A percentile compares a stretch with the other conserved stretches of the same genome.
phyloP scores from a whole-genome alignment of 2,113 vertebrate genomes.

The Hydrolagus affinis region DNA sequence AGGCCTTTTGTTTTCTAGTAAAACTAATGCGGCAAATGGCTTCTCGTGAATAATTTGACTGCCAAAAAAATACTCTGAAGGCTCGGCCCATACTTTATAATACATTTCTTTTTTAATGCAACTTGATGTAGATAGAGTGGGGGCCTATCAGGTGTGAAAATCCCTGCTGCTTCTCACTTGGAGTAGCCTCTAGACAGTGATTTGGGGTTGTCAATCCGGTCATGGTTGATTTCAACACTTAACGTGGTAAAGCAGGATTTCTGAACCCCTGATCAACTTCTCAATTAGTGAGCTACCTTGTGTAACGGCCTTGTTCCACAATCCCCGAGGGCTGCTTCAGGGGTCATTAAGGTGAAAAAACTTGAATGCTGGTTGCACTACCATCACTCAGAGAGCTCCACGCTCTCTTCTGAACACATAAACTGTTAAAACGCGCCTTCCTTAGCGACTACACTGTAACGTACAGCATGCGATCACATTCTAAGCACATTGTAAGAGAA shows the following conservation, averaged over 20 bases:
- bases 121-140: slow-evolving; percentile 65
- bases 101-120: slow-evolving; percentile 58
- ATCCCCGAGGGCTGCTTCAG: slow-evolving; percentile 49
- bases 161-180: slow-evolving; percentile 58
- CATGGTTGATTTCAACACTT: slow-evolving; percentile 70
- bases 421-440: neutral
- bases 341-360: slow-evolving; percentile 54
- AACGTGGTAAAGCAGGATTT: slow-evolving; percentile 54
- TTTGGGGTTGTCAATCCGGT: slow-evolving; percentile 69
- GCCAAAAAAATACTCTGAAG: slow-evolving; percentile 36
- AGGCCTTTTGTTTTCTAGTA: neutral
- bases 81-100: slow-evolving; percentile 41
- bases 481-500: too few relatives aligned
- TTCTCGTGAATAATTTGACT: slow-evolving; percentile 43
- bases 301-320: slow-evolving; percentile 64
- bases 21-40: neutral
- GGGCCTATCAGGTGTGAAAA: slow-evolving; percentile 62
- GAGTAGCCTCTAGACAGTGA: slow-evolving; percentile 67
- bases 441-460: neutral
- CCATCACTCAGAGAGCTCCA: neutral
- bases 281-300: slow-evolving; percentile 78
- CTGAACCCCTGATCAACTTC: slow-evolving; percentile 68
- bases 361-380: neutral
- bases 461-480: too few relatives aligned
- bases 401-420: neutral